These are phyloP conservation scores for Aethes cnicana DNA, from an alignment of 2,888 invertebrate genomes.

Conservation along the genomic window DNA sequence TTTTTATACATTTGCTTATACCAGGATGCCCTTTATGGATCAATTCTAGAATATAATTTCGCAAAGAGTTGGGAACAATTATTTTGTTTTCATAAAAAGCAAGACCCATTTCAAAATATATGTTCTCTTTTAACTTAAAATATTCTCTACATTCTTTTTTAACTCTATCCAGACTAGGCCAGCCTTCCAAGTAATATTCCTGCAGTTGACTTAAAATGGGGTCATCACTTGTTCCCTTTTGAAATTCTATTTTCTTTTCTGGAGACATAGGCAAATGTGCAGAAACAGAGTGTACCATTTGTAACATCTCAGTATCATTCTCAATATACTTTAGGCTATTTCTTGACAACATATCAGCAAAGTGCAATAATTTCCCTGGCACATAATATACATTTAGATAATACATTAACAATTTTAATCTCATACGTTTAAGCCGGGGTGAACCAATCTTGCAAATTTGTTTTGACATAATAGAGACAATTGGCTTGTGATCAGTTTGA, in stretches of 20 bases:
- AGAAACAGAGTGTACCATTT: slow-evolving; percentile 13
- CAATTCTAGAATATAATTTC: too few species aligned
- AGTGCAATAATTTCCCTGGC: slow-evolving; percentile 11
- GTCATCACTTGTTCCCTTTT: neutral
- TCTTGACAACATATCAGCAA: slow-evolving; percentile 18
- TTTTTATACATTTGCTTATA: too few species aligned
- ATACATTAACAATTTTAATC: slow-evolving; percentile 9
- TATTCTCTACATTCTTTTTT: too few species aligned
- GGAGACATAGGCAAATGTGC: slow-evolving; percentile 30
- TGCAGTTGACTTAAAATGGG: neutral
- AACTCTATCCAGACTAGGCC: too few species aligned
- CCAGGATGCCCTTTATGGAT: too few species aligned
- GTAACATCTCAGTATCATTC: slow-evolving; percentile 15
- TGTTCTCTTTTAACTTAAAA: too few species aligned
- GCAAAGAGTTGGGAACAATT: too few species aligned
- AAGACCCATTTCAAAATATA: too few species aligned
- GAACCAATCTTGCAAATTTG: slow-evolving; percentile 19
- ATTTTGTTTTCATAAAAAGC: too few species aligned
- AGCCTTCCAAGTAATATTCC: slow-evolving; percentile 6
- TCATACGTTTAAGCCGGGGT: slow-evolving; percentile 1
- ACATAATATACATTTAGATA: slow-evolving; percentile 10
- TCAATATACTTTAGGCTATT: slow-evolving; percentile 7
- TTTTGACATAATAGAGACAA: slow-evolving; percentile 11
- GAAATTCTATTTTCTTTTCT: slow-evolving; percentile 18
- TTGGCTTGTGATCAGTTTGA: slow-evolving; percentile 20